A percentile compares a stretch with the other conserved stretches of the same genome.
phyloP scores from a whole-genome alignment of 2,797 vertebrate species.

The Pseudomugil tenellus region DNA sequence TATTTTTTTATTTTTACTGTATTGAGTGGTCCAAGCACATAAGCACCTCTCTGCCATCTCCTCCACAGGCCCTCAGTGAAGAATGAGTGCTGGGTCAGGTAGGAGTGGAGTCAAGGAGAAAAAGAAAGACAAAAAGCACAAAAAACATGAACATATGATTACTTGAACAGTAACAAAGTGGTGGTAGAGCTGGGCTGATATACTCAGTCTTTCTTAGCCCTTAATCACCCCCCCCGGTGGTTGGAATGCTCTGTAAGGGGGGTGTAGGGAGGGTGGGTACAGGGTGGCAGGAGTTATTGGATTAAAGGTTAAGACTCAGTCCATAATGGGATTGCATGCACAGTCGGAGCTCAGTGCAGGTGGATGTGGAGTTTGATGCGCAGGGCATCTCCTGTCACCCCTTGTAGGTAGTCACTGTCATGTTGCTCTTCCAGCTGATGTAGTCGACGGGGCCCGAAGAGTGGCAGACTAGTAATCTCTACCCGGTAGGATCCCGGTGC shows the following conservation, averaged over 20 bases:
- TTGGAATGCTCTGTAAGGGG: slow-evolving; percentile 58
- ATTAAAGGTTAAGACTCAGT: slow-evolving; percentile 67
- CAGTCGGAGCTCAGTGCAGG: slow-evolving; percentile 84
- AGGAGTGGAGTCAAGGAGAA: slow-evolving; percentile 39
- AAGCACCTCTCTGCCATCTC: slow-evolving; percentile 72
- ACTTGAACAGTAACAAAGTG: slow-evolving; percentile 78
- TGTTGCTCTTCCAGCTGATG: slow-evolving; percentile 86
- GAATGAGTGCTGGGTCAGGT: slow-evolving; percentile 53
- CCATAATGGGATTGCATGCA: slow-evolving; percentile 53
- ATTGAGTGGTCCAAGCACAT: slow-evolving; percentile 56
- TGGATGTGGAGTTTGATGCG: slow-evolving; percentile 90
- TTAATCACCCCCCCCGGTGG: slow-evolving; percentile 47
- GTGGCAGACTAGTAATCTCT: slow-evolving; percentile 88
- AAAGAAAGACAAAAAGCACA: slow-evolving; percentile 30
- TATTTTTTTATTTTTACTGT: slow-evolving; percentile 42
- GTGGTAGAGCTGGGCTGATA: slow-evolving; percentile 74
- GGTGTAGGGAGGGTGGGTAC: neutral
- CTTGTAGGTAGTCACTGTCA: slow-evolving; percentile 88
- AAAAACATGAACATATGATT: slow-evolving; percentile 69
- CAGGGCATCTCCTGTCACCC: slow-evolving; percentile 87
- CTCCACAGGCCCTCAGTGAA: slow-evolving; percentile 56
- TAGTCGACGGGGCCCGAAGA: slow-evolving; percentile 83
- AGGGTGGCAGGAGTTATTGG: slow-evolving; percentile 38
- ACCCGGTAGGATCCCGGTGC: slow-evolving; percentile 85
- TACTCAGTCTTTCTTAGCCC: slow-evolving; percentile 78